Conservation (phyloP, 2,113 vertebrate species). For the Papio anubis region DNA sequence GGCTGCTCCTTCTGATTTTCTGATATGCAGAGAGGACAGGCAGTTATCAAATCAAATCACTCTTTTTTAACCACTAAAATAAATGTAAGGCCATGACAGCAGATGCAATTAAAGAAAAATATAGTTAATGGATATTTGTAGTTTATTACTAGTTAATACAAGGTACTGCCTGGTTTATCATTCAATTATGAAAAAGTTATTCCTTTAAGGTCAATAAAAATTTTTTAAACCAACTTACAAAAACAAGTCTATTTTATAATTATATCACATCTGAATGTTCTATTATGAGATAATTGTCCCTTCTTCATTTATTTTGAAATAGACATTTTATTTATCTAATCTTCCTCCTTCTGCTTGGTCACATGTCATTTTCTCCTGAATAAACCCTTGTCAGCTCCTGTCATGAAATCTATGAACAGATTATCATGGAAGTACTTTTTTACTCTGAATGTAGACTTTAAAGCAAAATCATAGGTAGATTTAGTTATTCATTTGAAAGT, state of each 20-base stretch:
- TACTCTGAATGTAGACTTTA: slow-evolving; percentile 11
- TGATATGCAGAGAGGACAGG: not conserved
- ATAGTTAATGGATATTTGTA: slow-evolving; percentile 23
- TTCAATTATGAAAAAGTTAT: slow-evolving; percentile 29
- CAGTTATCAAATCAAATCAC: slow-evolving; percentile 1
- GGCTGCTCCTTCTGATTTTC: not conserved
- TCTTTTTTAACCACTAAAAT: slow-evolving; percentile 8
- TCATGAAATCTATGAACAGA: not conserved
- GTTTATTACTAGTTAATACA: not conserved
- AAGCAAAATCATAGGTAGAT: slow-evolving; percentile 8
- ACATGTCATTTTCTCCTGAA: slow-evolving; percentile 25
- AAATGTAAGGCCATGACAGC: slow-evolving; percentile 15
- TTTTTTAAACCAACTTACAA: slow-evolving; percentile 20
- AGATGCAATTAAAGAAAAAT: slow-evolving; percentile 10
- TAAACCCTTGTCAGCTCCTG: not conserved
- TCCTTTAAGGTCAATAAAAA: slow-evolving; percentile 27
- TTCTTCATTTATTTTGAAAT: slow-evolving; percentile 48
- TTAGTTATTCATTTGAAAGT: not conserved
- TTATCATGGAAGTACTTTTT: not conserved
- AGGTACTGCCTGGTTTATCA: not conserved
- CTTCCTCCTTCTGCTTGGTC: slow-evolving; percentile 15
- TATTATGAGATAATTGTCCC: not conserved
- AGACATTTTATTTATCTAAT: slow-evolving; percentile 22
- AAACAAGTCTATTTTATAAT: slow-evolving; percentile 45
- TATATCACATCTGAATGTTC: slow-evolving; percentile 11